These are phyloP conservation scores for Drosophila neonasuta DNA, from an alignment of 2,888 invertebrate genomes.

Conservation along the genomic window DNA sequence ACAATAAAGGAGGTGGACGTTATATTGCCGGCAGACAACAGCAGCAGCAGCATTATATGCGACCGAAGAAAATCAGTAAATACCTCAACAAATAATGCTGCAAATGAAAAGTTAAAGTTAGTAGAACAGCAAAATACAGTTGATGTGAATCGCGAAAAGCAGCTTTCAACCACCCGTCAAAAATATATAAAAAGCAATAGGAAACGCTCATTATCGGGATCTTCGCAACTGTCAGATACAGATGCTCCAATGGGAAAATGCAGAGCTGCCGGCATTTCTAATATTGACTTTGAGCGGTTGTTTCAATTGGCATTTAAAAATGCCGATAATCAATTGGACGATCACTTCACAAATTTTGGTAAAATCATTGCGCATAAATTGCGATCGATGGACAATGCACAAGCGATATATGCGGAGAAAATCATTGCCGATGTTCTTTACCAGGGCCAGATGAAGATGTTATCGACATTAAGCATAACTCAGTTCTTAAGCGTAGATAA, in stretches of 20 bases:
- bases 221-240: slow-evolving; percentile 72
- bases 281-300: slow-evolving; percentile 79
- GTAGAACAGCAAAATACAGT: slow-evolving; percentile 19
- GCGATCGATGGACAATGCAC: slow-evolving; percentile 79
- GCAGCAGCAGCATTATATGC: slow-evolving; percentile 21
- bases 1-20: slow-evolving; percentile 65
- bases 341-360: slow-evolving; percentile 80
- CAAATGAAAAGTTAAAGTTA: slow-evolving; percentile 38
- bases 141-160: slow-evolving; percentile 36
- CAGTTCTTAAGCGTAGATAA: slow-evolving; percentile 69
- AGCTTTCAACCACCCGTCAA: slow-evolving; percentile 16
- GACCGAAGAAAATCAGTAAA: slow-evolving; percentile 59
- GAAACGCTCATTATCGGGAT: slow-evolving; percentile 74
- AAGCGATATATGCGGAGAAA: slow-evolving; percentile 81
- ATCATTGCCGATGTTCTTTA: slow-evolving; percentile 81
- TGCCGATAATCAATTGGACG: slow-evolving; percentile 75
- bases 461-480: slow-evolving; percentile 72
- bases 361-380: slow-evolving; percentile 81
- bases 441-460: slow-evolving; percentile 81
- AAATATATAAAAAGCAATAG: slow-evolving; percentile 48
- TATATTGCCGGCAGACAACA: slow-evolving; percentile 55
- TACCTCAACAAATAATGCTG: slow-evolving; percentile 25
- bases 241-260: slow-evolving; percentile 71
- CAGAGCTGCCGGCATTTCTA: slow-evolving; percentile 78
- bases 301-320: slow-evolving; percentile 79